Percentiles rank a stretch among this genome's conserved stretches.
phyloP scores from a whole-genome alignment of 2,113 vertebrate species.

The Girardinichthys multiradiatus region DNA sequence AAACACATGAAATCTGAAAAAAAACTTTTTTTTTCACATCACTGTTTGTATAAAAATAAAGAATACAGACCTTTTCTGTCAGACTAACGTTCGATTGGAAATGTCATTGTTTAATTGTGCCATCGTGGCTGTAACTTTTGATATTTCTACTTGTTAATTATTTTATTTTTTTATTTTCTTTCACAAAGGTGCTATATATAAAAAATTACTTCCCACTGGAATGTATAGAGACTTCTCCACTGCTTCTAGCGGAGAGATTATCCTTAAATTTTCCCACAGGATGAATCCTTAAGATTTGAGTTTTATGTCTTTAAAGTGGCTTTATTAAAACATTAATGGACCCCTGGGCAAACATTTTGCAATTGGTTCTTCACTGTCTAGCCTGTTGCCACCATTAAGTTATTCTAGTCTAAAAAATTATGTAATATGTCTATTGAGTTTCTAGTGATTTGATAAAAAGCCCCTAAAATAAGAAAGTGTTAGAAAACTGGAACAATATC shows the following conservation, averaged over 20 bases:
- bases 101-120: neutral
- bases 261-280: neutral
- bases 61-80: neutral
- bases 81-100: neutral
- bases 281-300: neutral
- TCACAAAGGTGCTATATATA: neutral
- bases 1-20: too few species aligned
- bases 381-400: neutral
- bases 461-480: neutral
- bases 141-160: neutral
- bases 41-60: neutral
- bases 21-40: neutral
- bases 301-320: neutral
- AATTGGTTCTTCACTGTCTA: neutral
- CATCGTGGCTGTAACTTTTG: neutral
- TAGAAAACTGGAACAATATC: neutral
- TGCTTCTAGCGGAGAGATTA: neutral
- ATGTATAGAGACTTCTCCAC: neutral
- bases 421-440: neutral
- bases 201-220: neutral
- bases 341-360: neutral
- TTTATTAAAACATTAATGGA: neutral
- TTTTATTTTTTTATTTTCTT: neutral
- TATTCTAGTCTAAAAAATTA: neutral
- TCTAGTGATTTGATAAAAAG: neutral